Evolutionary conservation across 2,797 vertebrate species (phyloP), one percentile per base, ranked within the genome.

Genomic region (Sebastes aleutianus): DNA sequence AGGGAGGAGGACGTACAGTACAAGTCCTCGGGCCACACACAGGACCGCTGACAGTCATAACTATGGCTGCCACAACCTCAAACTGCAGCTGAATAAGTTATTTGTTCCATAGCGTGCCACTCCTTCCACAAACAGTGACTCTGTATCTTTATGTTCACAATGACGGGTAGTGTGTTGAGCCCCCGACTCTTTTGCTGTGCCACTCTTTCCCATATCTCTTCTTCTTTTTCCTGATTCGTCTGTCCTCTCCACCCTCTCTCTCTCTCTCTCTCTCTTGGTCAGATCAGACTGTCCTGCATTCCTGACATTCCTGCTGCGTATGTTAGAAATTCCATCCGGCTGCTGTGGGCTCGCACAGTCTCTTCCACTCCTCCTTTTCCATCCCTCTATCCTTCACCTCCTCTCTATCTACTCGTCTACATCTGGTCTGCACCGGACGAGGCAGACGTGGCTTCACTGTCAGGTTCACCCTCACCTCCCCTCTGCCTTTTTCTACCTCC

Each of bases 291-390:
- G 90, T 96, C 96, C 95, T 92, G 94, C 96, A 97, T 98, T 97
- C 97, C 96, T 93, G 78, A 93, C 95, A 96, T 97, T 96, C 96
- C 95, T 89, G 95, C 95, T 96, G 95, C 95, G 95, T 96, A 96
- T 96, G 97, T 95, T 96, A 96, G 94, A 97, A 97, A 97, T 97
- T 97, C 96, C 97, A 96, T 92, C 95, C 90, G 92, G 94, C 95
- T 91, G 86, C 93, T 91, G 92, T 88, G 91, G 92, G 85, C 89
- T 89, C 75, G 24, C 84, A 70, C 58, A 76, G 72, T 78, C 88
- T 89, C 85, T 80, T 82, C 36, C 83, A 76, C 79, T 84, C 82
- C 85, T 91, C 66, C 85, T 87, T 92, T 92, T 90, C 89, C 85
- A 88, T 87, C 86, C 82, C 76, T 85, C 78, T 66, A 47, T 87